Percentiles rank a stretch among this genome's conserved stretches.
Evolutionary conservation across 1,140 invertebrate genomes (phyloP).

Genomic region (Gryllus bimaculatus): DNA sequence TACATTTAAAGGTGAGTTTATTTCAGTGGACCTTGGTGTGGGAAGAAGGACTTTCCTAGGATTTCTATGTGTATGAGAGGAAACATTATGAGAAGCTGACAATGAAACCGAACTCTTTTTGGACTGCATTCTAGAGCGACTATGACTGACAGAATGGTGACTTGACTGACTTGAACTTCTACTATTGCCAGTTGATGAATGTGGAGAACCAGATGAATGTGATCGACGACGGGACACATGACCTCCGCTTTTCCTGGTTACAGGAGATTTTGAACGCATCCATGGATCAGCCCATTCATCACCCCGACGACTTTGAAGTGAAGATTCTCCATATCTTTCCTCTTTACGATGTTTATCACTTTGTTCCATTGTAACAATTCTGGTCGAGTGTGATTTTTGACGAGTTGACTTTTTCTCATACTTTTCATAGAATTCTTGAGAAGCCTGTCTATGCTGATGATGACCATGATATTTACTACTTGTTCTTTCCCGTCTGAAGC

Average conservation of each 20-base stretch:
- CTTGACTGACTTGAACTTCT: background rate
- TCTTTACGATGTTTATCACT: background rate
- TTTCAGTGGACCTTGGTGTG: background rate
- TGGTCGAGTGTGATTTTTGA: background rate
- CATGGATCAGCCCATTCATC: constrained; percentile 91
- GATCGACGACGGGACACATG: background rate
- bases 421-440: background rate
- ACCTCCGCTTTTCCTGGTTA: constrained; percentile 30
- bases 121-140: background rate
- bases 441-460: background rate
- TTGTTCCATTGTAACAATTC: background rate
- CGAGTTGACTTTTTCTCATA: background rate
- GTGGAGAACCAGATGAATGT: background rate
- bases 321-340: background rate
- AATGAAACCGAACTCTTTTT: background rate
- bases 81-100: background rate
- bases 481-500: background rate
- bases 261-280: constrained; percentile 68
- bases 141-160: background rate
- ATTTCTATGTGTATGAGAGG: background rate
- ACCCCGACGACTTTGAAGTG: constrained; percentile 36
- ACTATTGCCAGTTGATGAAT: background rate
- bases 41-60: background rate
- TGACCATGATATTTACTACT: background rate
- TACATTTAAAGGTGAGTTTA: background rate